These are phyloP conservation scores for Romanogobio albipinnatus DNA, from an alignment of 2,113 vertebrate genomes.

Conservation along the genomic window DNA sequence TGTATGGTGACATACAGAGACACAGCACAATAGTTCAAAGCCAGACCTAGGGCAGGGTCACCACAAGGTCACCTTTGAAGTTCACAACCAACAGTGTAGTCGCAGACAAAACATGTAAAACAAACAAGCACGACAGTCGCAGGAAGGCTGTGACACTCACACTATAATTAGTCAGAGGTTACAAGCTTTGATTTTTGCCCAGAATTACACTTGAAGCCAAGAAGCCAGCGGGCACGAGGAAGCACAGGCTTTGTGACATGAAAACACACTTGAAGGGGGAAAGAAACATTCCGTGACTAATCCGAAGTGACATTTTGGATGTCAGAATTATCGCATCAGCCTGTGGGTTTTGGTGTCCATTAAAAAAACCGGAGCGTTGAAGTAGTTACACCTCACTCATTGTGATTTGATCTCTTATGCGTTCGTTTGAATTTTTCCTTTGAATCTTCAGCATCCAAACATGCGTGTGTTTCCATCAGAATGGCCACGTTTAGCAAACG, in stretches of 20 bases:
- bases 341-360: slow-evolving; percentile 72
- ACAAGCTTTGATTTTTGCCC: slow-evolving; percentile 28
- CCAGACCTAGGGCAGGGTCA: not conserved
- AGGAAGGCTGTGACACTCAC: not conserved
- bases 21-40: slow-evolving; percentile 19
- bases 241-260: slow-evolving; percentile 42
- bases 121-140: not conserved
- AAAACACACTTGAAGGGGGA: slow-evolving; percentile 61
- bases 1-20: not conserved
- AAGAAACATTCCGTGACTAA: slow-evolving; percentile 65
- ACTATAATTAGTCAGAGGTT: slow-evolving; percentile 47
- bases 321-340: slow-evolving; percentile 75
- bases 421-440: not conserved
- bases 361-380: slow-evolving; percentile 60
- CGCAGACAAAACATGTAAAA: slow-evolving; percentile 11
- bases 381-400: slow-evolving; percentile 27
- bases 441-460: not conserved
- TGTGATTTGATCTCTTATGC: not conserved
- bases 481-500: slow-evolving; percentile 42
- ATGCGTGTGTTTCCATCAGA: no score
- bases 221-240: slow-evolving; percentile 25
- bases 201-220: slow-evolving; percentile 14
- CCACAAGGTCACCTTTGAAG: not conserved
- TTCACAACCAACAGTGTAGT: not conserved
- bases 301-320: slow-evolving; percentile 69